phyloP scores from a whole-genome alignment of 2,888 invertebrate species.

The Eulithis testata region DNA sequence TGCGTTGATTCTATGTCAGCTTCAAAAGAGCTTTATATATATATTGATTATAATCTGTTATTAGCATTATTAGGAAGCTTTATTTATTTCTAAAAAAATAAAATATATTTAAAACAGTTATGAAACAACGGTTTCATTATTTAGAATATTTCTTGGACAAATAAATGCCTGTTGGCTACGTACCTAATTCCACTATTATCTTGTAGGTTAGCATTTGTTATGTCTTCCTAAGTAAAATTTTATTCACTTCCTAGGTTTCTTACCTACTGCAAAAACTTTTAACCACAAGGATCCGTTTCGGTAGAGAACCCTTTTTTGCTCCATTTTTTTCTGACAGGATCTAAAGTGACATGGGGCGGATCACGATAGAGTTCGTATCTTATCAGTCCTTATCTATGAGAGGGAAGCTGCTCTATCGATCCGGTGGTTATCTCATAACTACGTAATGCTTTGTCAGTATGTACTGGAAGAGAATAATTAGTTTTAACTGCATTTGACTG shows the following conservation, averaged over 20 bases:
- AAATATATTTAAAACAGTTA: too few species aligned
- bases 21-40: too few species aligned
- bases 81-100: too few species aligned
- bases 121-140: too few species aligned
- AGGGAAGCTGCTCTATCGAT: slow-evolving; percentile 71
- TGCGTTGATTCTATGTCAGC: too few species aligned
- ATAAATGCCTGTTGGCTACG: too few species aligned
- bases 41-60: too few species aligned
- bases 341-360: slow-evolving; percentile 59
- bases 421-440: slow-evolving; percentile 38
- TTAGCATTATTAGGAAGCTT: too few species aligned
- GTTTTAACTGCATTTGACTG: not conserved
- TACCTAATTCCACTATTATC: too few species aligned
- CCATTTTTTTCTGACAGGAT: slow-evolving; percentile 49
- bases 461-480: not conserved
- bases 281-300: slow-evolving; percentile 10
- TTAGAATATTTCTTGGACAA: too few species aligned
- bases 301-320: slow-evolving; percentile 26
- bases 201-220: not conserved
- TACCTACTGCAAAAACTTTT: not conserved
- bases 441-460: slow-evolving; percentile 26
- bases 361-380: slow-evolving; percentile 69
- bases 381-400: slow-evolving; percentile 67
- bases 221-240: not conserved
- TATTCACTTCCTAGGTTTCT: not conserved